Evolutionary conservation across 2,888 invertebrate species (phyloP), one percentile per base, ranked within the genome.

Genomic region (Pterostichus niger): DNA sequence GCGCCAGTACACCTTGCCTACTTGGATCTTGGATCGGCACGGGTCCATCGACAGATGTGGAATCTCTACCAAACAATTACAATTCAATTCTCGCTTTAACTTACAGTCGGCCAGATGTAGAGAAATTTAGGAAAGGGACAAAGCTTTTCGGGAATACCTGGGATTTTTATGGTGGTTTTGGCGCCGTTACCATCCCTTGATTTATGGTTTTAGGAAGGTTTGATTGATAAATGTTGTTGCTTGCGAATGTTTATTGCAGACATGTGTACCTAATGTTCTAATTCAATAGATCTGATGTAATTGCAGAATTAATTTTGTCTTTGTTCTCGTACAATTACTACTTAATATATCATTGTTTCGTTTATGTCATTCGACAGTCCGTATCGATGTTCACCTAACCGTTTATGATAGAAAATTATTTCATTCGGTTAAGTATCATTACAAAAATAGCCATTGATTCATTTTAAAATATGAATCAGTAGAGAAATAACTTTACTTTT

Each of bases 11-110:
- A 81, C 81, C 81, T 81, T 81, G 81, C 73, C 71, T n/a, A 33
- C 24, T 13, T 35, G 40, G 68, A 71, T 73, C 59, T 15, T 54
- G 40, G 35, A 40, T 40, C 40, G 40, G 35, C 15, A 11, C 17
- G 46, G 68, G 68, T 35, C 68, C 9, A 75, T 35, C 76, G 82
- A 64, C 85, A 85, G 85, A 85, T 85, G 85, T 84, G 83, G 73
- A 83, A 61, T 82, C 75, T 82, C 40, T 40, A 5, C 40, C 40
- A 40, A 85, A 85, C 84, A 83, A 84, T 84, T 85, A 78, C 73
- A 83, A 84, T 79, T 82, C 83, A 84, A 84, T 84, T 85, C 84
- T 84, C 82, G 82, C 81, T 83, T 83, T 61, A 40, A 61, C 59
- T 68, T 71, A 49, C 46, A 82, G 82, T 61, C 54, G 82, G 15